phyloP scores from a whole-genome alignment of 92 coral and sea anemone genomes.

The Diadumene lineata region DNA sequence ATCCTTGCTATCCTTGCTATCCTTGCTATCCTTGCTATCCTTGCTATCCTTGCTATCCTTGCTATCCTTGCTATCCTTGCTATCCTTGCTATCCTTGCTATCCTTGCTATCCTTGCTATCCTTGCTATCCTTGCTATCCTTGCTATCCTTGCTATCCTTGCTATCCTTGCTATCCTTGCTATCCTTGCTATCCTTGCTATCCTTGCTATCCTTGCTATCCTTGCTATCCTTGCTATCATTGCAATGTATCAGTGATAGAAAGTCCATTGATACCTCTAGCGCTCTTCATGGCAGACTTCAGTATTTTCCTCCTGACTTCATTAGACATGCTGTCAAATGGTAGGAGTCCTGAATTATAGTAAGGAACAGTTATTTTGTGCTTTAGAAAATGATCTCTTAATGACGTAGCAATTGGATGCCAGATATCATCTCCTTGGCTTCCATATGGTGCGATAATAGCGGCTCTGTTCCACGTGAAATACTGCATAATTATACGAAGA shows the following conservation, averaged over 20 bases:
- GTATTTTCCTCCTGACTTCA: slow-evolving; percentile 18
- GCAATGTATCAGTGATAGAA: neutral
- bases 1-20: too few relatives aligned
- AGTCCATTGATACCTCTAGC: slow-evolving; percentile 64
- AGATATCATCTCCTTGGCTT: slow-evolving; percentile 31
- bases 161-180: too few relatives aligned
- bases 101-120: neutral
- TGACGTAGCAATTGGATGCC: slow-evolving; percentile 64
- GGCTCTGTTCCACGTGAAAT: slow-evolving; percentile 65
- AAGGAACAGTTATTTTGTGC: slow-evolving; percentile 36
- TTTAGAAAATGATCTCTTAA: slow-evolving; percentile 28
- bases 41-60: too few relatives aligned
- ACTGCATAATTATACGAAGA: slow-evolving; percentile 52
- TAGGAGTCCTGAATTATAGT: slow-evolving; percentile 31
- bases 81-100: too few relatives aligned
- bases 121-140: neutral
- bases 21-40: too few relatives aligned
- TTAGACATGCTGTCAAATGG: neutral
- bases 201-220: too few relatives aligned
- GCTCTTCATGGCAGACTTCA: slow-evolving; percentile 44
- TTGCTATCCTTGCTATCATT: too few relatives aligned
- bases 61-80: too few relatives aligned
- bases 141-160: neutral
- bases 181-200: too few relatives aligned
- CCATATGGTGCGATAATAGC: slow-evolving; percentile 66